Evolutionary conservation across 2,113 vertebrate genomes (phyloP).

Genomic region (Macrotus californicus): DNA sequence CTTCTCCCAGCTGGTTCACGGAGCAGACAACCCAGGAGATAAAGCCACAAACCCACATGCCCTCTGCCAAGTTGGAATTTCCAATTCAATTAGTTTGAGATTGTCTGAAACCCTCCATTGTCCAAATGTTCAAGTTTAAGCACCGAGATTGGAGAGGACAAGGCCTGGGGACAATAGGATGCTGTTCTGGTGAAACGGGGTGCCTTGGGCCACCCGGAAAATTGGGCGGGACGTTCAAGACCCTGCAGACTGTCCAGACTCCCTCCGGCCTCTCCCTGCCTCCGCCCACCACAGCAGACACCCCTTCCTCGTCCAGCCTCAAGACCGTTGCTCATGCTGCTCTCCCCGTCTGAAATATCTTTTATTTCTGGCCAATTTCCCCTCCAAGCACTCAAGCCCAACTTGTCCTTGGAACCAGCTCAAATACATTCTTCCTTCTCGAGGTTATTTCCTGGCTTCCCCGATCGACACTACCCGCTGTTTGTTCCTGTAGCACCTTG

Average conservation of each 20-base stretch:
- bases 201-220: not conserved
- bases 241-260: not conserved
- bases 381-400: not conserved
- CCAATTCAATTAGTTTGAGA: not conserved
- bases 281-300: not conserved
- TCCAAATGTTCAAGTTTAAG: not conserved
- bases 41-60: not conserved
- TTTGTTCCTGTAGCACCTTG: not conserved
- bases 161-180: not conserved
- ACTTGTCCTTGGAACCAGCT: not conserved
- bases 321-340: not conserved
- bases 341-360: not conserved
- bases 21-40: not conserved
- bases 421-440: not conserved
- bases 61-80: not conserved
- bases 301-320: not conserved
- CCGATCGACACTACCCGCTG: not conserved
- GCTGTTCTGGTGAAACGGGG: not conserved
- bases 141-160: accelerated
- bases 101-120: not conserved
- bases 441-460: not conserved
- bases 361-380: not conserved
- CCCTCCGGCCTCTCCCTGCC: not conserved
- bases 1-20: not conserved
- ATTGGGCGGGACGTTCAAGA: not conserved